phyloP scores from a whole-genome alignment of 2,797 vertebrate species.

The Dallia pectoralis region DNA sequence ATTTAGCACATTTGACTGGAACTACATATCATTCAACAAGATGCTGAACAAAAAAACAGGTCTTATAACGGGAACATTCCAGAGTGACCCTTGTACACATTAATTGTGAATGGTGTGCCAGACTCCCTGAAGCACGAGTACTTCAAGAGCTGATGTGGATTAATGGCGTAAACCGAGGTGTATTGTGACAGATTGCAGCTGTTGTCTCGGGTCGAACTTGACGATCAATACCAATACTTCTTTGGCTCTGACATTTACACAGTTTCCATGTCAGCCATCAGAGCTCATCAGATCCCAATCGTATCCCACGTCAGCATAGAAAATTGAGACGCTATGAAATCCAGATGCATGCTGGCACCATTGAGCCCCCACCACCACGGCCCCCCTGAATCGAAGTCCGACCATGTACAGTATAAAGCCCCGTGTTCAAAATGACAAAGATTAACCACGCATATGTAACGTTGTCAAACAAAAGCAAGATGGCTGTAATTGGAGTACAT shows the following conservation, averaged over 20 bases:
- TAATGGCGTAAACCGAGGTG: constrained; percentile 1
- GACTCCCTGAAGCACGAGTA: constrained; percentile 8
- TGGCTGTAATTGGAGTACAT: constrained; percentile 47
- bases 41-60: not conserved
- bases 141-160: constrained; percentile 7
- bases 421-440: constrained; percentile 49
- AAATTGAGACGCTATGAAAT: constrained; percentile 61
- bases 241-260: constrained; percentile 43
- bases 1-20: too few relatives aligned
- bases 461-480: constrained; percentile 58
- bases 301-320: constrained; percentile 37
- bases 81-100: not conserved
- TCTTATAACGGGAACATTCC: not conserved
- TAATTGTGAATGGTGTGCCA: constrained; percentile 8
- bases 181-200: constrained; percentile 25
- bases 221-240: constrained; percentile 58
- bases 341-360: constrained; percentile 51
- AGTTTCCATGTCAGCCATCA: constrained; percentile 37
- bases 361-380: not conserved
- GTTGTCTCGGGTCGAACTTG: constrained; percentile 38
- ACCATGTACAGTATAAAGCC: not conserved
- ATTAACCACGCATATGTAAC: constrained; percentile 43
- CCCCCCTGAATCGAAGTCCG: constrained; percentile 26
- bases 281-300: constrained; percentile 56
- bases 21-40: not conserved